phyloP scores from a whole-genome alignment of 2,888 invertebrate genomes.

The Meiosimyza platycephala region DNA sequence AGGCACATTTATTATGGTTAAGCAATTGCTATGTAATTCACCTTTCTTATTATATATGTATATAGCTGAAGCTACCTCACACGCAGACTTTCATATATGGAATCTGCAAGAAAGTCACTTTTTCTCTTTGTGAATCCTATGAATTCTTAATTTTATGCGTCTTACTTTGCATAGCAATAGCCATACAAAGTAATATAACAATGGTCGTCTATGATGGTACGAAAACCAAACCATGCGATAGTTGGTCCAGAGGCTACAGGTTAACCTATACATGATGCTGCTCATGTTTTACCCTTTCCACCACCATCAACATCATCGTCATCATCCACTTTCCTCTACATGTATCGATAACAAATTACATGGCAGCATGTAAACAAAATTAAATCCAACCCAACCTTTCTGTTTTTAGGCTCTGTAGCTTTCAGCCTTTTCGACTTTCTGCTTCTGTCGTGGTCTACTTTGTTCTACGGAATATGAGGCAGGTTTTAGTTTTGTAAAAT shows the following conservation, averaged over 20 bases:
- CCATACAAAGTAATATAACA: too few relatives aligned
- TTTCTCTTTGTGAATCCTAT: background rate
- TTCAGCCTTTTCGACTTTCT: too few relatives aligned
- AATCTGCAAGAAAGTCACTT: too few relatives aligned
- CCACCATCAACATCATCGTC: background rate
- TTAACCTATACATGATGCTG: background rate
- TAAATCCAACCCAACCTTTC: conserved; percentile 10
- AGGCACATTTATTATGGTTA: too few relatives aligned
- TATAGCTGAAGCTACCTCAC: too few relatives aligned
- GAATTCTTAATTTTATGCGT: conserved; percentile 26
- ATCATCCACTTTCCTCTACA: background rate
- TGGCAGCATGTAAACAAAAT: conserved; percentile 12
- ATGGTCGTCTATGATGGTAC: too few relatives aligned
- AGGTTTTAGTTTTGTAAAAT: conserved; percentile 9
- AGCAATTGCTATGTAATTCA: too few relatives aligned
- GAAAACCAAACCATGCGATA: too few relatives aligned
- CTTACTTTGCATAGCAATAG: background rate
- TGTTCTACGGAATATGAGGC: background rate
- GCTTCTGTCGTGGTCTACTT: background rate
- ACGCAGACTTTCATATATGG: too few relatives aligned
- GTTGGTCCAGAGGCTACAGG: too few relatives aligned
- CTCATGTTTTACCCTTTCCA: background rate
- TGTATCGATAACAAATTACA: conserved; percentile 29
- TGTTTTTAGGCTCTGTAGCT: background rate
- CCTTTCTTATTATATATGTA: too few relatives aligned